Base-by-base conservation (phyloP, 2,797 vertebrate genomes). In the Rhabdomys pumilio region DNA sequence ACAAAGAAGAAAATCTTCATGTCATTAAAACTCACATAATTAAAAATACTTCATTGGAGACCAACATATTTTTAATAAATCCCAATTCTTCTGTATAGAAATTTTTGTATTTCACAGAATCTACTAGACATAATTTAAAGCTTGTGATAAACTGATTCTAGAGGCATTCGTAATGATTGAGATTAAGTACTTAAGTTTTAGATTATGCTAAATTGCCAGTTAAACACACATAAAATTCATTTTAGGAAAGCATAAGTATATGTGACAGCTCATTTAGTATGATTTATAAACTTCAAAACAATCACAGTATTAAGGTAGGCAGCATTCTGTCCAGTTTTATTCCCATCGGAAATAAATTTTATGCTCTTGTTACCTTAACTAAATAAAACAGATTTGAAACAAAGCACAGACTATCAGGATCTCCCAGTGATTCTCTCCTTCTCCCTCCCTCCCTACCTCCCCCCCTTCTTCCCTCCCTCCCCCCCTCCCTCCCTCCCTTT, bases 241-340 rank as follows among this genome's bases (percentile, higher is more conserved):
- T 96, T 96, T 92, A 90, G 63, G 93, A 90, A 95, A 96, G 94
- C 75, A 8, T 90, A 96, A 97, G 80, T 95, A 44, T 93, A 90
- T 94, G 44, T 95, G 90, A 97, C 96, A 97, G 87, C 38, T 96
- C 91, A 97, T 94, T 96, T 97, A 95, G 38, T 93, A 93, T 95
- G 93, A 97, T 94, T 97, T 96, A 82, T 73, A 79, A 96, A 96
- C 83, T 92, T 87, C 95, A 86, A 97, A 97, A 96, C 96, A 50
- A 96, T 97, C 96, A 93, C 89, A 84, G 3, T 85, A 97, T 95
- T 98, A 95, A 97, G 95, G 73, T 89, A 95, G 93, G 85, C 96
- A 98, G 93, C 44, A 88, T 11, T 89, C 72, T 38, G 0, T 91
- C 90, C 89, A 95, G 55, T 82, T 97, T 83, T 82, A 93, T 95